Evolutionary conservation across 2,888 invertebrate genomes (phyloP).

Genomic region (Hemaris fuciformis): DNA sequence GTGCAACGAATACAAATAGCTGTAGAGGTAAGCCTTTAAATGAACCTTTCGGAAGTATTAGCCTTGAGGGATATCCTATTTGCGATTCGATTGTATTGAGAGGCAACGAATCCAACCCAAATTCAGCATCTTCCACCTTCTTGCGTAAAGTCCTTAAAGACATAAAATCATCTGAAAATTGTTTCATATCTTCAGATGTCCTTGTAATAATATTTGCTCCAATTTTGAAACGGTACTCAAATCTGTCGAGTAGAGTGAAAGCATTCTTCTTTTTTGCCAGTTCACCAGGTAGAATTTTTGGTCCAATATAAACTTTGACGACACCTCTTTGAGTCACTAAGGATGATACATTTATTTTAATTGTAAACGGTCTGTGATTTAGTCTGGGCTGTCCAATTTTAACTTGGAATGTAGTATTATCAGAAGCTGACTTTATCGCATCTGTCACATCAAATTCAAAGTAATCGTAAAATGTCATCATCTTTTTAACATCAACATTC

Average conservation of each 20-base stretch:
- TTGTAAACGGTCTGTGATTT: slow-evolving; percentile 86
- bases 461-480: slow-evolving; percentile 84
- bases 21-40: slow-evolving; percentile 83
- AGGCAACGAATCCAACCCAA: slow-evolving; percentile 74
- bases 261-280: slow-evolving; percentile 75
- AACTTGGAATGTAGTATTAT: slow-evolving; percentile 58
- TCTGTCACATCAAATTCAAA: slow-evolving; percentile 84
- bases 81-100: slow-evolving; percentile 74
- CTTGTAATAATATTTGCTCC: slow-evolving; percentile 85
- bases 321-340: slow-evolving; percentile 81
- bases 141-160: slow-evolving; percentile 82
- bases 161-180: slow-evolving; percentile 82
- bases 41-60: slow-evolving; percentile 87
- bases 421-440: slow-evolving; percentile 64
- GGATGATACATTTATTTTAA: slow-evolving; percentile 83
- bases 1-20: slow-evolving; percentile 83
- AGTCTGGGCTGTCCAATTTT: slow-evolving; percentile 83
- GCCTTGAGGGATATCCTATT: slow-evolving; percentile 85
- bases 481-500: slow-evolving; percentile 83
- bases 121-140: slow-evolving; percentile 81
- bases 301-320: slow-evolving; percentile 86
- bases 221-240: slow-evolving; percentile 79
- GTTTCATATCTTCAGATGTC: slow-evolving; percentile 82
- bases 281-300: slow-evolving; percentile 83
- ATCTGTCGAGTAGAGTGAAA: slow-evolving; percentile 82